Conservation (phyloP, 2,113 vertebrate genomes). For the Butorides virescens region DNA sequence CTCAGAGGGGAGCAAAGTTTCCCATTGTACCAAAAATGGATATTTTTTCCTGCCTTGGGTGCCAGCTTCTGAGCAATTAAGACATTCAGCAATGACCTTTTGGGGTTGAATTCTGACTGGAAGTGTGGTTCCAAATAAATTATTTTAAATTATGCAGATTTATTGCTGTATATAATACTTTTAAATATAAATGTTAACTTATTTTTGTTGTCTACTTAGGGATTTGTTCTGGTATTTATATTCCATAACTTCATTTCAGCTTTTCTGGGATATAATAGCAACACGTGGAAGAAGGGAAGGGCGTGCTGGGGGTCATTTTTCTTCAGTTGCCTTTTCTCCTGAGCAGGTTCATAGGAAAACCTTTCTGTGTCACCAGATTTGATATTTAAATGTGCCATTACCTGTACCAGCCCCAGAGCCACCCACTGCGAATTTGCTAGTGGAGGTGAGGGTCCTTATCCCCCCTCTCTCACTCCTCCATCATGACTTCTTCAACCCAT, state of each 20-base stretch:
- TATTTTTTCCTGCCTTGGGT: not conserved
- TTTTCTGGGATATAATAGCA: not conserved
- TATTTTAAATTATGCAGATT: slow-evolving; percentile 51
- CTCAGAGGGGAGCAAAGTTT: not conserved
- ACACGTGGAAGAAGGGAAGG: not conserved
- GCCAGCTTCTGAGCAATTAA: not conserved
- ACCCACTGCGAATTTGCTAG: not conserved
- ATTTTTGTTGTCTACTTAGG: slow-evolving; percentile 51
- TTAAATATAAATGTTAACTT: slow-evolving; percentile 57
- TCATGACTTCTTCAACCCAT: not conserved
- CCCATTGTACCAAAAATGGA: not conserved
- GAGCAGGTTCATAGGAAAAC: not conserved
- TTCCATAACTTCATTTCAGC: not conserved
- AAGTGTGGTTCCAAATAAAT: slow-evolving; percentile 56
- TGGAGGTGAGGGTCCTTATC: not conserved
- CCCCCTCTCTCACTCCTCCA: not conserved
- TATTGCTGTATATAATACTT: slow-evolving; percentile 62
- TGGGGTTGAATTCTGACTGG: not conserved
- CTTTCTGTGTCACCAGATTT: not conserved
- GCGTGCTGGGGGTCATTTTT: not conserved
- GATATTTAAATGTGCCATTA: not conserved
- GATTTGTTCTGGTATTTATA: slow-evolving; percentile 23
- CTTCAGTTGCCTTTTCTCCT: not conserved
- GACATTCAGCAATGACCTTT: not conserved
- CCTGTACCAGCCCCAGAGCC: not conserved